Percentiles rank a stretch among this genome's conserved stretches.
These are phyloP conservation scores for Steromphala cineraria DNA, from an alignment of 2,888 invertebrate species.

Conservation along the genomic window DNA sequence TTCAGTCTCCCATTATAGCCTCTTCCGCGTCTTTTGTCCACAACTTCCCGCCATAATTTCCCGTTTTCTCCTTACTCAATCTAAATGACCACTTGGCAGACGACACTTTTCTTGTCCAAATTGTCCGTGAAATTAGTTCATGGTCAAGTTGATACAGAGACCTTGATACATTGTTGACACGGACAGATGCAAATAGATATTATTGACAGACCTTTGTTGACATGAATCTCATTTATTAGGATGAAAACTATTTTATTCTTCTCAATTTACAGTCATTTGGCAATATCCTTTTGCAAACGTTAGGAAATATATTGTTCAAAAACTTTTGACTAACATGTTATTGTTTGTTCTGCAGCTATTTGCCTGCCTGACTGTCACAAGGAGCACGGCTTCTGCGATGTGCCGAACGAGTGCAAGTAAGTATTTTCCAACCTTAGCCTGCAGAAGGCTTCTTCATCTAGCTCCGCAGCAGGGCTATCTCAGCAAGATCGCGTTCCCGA, in stretches of 20 bases:
- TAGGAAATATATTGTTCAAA: too few relatives aligned
- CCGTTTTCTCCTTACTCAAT: not conserved
- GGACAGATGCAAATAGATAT: too few relatives aligned
- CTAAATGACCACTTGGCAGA: not conserved
- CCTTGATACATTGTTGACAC: not conserved
- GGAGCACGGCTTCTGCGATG: constrained; percentile 91
- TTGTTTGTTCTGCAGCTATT: constrained; percentile 86
- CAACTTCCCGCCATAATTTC: constrained; percentile 18
- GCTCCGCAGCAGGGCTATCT: not conserved
- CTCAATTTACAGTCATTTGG: too few relatives aligned
- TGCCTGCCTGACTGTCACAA: constrained; percentile 94
- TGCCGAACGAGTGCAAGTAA: constrained; percentile 97
- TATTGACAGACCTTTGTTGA: too few relatives aligned
- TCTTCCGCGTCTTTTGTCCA: not conserved
- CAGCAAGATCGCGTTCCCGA: constrained; percentile 12
- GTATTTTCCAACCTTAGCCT: constrained; percentile 77
- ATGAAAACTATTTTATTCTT: too few relatives aligned
- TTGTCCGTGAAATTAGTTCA: not conserved
- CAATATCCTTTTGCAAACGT: too few relatives aligned
- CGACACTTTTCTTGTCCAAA: not conserved
- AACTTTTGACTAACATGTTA: not conserved
- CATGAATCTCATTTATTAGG: too few relatives aligned
- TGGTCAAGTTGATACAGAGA: not conserved
- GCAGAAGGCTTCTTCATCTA: not conserved
- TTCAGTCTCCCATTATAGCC: not conserved